Evolutionary conservation across 2,888 invertebrate genomes (phyloP), one percentile per base, ranked within the genome.

Genomic region (Callyntrura guangdongensis): DNA sequence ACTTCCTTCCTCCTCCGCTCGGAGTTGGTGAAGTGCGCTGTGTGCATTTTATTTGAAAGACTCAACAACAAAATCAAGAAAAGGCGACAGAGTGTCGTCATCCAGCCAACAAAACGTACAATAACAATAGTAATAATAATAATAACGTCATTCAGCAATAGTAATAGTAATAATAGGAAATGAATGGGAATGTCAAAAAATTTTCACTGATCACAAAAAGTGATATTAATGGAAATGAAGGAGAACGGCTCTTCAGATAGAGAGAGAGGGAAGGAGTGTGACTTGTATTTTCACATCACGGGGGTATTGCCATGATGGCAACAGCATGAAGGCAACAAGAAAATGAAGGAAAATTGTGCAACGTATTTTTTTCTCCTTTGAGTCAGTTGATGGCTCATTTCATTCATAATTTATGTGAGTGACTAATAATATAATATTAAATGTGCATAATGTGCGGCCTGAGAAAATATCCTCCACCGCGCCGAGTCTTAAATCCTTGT

Each of bases 101-200:
- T n/a, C 17, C 67, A 67, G 25, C 27, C 67, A 67, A 1, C 9
- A 25, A 67, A 67, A 67, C 2, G 11, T 27, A 12, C 27, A n/a
- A n/a, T n/a, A n/a, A n/a, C n/a, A n/a, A n/a, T n/a, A n/a, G n/a
- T n/a, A n/a, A n/a, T n/a, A n/a, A n/a, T n/a, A n/a, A n/a, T n/a
- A n/a, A n/a, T 67, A 27, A 12, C 27, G 27, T 67, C 14, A 27
- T 67, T 67, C 67, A 67, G 27, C n/a, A n/a, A n/a, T n/a, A 12
- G 14, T 27, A 27, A 27, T 27, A n/a, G 27, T 27, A 25, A 67
- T 67, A 27, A 27, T 25, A 25, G 6, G 67, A 67, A 67, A 67
- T 67, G 67, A 67, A 67, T 67, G 67, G 25, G 67, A 67, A 67
- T 67, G 67, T 67, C 67, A 67, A 27, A 67, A 67, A 67, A n/a